phyloP scores from a whole-genome alignment of 2,888 invertebrate species.

The Dione juno region DNA sequence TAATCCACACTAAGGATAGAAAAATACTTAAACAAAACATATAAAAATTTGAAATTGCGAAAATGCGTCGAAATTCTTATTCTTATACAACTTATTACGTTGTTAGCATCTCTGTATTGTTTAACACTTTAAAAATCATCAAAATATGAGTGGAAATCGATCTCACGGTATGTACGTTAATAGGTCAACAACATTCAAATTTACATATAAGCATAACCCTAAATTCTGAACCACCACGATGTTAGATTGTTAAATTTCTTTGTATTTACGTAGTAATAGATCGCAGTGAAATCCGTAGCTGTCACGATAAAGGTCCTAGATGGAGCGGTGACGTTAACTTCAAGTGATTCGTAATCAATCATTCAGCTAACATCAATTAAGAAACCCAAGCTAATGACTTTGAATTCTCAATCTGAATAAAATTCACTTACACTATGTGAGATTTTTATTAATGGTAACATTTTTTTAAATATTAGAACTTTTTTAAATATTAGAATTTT shows the following conservation, averaged over 20 bases:
- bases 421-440: neutral
- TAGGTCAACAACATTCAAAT: too few relatives aligned
- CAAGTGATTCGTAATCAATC: conserved; percentile 56
- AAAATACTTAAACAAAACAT: too few relatives aligned
- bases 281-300: conserved; percentile 9
- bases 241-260: neutral
- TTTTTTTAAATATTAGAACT: neutral
- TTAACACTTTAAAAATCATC: too few relatives aligned
- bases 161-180: neutral
- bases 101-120: too few relatives aligned
- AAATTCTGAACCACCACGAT: neutral
- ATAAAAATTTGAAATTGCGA: too few relatives aligned
- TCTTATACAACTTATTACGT: too few relatives aligned
- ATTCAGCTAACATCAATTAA: conserved; percentile 69
- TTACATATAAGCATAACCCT: too few relatives aligned
- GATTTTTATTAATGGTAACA: neutral
- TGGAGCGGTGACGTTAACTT: conserved; percentile 38
- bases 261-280: neutral
- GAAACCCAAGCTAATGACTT: conserved; percentile 49
- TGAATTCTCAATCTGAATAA: conserved; percentile 15
- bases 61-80: too few relatives aligned
- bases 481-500: too few relatives aligned
- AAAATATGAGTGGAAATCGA: neutral
- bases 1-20: too few relatives aligned
- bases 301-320: conserved; percentile 29